Conservation (phyloP, 2,888 invertebrate genomes). For the Cylindroiulus punctatus region DNA sequence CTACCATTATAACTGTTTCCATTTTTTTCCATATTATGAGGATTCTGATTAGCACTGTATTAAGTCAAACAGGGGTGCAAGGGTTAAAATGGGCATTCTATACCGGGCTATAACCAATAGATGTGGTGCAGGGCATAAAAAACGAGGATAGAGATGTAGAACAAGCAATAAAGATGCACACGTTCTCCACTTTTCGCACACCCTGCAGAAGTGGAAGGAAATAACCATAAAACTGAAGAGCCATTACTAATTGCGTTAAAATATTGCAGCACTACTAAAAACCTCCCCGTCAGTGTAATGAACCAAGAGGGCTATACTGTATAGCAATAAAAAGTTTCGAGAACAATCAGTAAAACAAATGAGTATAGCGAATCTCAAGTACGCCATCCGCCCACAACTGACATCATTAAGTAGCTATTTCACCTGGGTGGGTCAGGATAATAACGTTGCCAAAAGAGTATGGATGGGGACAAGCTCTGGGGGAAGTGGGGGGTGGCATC, state of each 20-base stretch:
- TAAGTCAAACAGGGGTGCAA: too few species aligned
- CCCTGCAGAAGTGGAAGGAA: background rate
- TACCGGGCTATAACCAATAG: too few species aligned
- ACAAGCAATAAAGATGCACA: too few species aligned
- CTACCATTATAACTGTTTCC: too few species aligned
- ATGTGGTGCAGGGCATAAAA: too few species aligned
- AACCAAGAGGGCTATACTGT: background rate
- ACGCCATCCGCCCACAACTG: conserved; percentile 19
- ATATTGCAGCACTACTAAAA: background rate
- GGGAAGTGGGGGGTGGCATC: background rate
- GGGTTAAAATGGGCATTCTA: too few species aligned
- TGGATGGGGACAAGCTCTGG: background rate
- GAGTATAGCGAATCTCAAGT: background rate
- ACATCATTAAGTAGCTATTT: conserved; percentile 25
- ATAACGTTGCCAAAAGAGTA: conserved; percentile 32
- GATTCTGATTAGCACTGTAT: too few species aligned
- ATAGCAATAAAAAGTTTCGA: background rate
- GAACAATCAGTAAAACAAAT: conserved; percentile 29
- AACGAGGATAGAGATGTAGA: too few species aligned
- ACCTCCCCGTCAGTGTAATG: background rate
- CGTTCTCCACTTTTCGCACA: background rate
- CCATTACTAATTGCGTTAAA: background rate
- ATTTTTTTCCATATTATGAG: too few species aligned
- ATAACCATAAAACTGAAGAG: conserved; percentile 5
- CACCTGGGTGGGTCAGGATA: conserved; percentile 37